Base-by-base conservation (phyloP, 2,888 invertebrate genomes). In the Cephus nigrinus region DNA sequence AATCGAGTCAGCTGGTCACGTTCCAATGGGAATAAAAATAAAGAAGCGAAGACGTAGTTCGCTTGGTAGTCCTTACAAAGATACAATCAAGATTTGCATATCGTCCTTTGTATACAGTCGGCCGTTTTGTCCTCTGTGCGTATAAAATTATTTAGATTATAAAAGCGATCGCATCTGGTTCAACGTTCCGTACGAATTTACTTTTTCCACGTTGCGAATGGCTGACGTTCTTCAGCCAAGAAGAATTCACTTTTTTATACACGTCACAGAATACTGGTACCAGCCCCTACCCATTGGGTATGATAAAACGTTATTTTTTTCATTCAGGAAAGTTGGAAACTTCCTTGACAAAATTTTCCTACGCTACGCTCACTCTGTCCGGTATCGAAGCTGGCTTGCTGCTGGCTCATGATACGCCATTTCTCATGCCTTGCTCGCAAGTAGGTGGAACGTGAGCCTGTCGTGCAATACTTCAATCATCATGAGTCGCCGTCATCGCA, bases 11-110 rank as follows among this genome's bases (percentile, higher is more conserved):
- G 79, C 77, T 40, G 80, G 77, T 82, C 82, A 82, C 82, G 82
- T 82, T 77, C 81, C 82, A 80, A 82, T 77, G 78, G 72, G 34
- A 69, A 77, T 80, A 75, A 79, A 82, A 82, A 80, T 77, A 78
- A 78, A 69, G 75, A 82, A 80, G 23, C 40, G 1, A 55, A 55
- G 23, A 55, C 40, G 40, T 23, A 40, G 15, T 69, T 75, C 68
- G 76, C 12, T 30, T 32, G 69, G 30, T 40, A 55, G 40, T 55
- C 71, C 31, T 71, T 15, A 5, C 0, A 30, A 9, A 15, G 31
- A 9, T 32, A 30, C 71, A 71, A 71, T 71, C 23, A 12, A 12
- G 11, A 71, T 71, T 12, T 71, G 71, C 31, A 11, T 71, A 71
- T 71, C 12, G 71, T 55, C 40, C 40, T 55, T 55, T 23, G 2